Evolutionary conservation across 1,140 invertebrate species (phyloP).

Genomic region (Heliconius hermathena): DNA sequence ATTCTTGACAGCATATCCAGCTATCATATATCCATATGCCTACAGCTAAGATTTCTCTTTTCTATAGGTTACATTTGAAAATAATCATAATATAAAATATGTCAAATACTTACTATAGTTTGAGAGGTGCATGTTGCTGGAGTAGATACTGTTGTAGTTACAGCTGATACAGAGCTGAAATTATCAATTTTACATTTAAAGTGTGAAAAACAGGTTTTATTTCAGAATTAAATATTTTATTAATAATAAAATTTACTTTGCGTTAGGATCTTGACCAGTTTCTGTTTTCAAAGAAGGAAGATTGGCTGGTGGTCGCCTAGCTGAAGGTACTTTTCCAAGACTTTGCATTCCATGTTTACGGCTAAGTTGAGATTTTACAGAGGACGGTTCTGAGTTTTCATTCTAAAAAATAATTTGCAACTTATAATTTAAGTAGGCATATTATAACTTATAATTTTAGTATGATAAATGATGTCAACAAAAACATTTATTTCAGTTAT

Average conservation of each 20-base stretch:
- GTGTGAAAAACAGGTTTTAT: not conserved
- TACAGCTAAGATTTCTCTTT: not conserved
- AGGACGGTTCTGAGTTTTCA: slow-evolving; percentile 92
- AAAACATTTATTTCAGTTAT: not conserved
- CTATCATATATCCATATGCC: no score
- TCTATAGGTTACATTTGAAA: not conserved
- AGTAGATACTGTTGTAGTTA: slow-evolving; percentile 69
- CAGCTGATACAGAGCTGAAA: slow-evolving; percentile 72
- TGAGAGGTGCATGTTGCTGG: slow-evolving; percentile 75
- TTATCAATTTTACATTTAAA: slow-evolving; percentile 29
- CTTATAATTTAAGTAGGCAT: not conserved
- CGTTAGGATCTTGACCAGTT: slow-evolving; percentile 82
- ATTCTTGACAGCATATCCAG: not conserved
- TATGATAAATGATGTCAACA: not conserved
- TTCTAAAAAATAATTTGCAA: slow-evolving; percentile 84
- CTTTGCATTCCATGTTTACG: slow-evolving; percentile 99
- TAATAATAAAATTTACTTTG: slow-evolving; percentile 23
- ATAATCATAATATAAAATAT: not conserved
- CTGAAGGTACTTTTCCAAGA: slow-evolving; percentile 97
- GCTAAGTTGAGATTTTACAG: slow-evolving; percentile 92
- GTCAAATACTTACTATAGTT: slow-evolving; percentile 61
- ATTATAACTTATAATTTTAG: no score
- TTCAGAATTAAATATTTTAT: not conserved
- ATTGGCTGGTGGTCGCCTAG: slow-evolving; percentile 97
- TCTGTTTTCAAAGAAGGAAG: slow-evolving; percentile 98